Conservation (phyloP, 2,113 vertebrate genomes). For the Hippocampus mohnikei region DNA sequence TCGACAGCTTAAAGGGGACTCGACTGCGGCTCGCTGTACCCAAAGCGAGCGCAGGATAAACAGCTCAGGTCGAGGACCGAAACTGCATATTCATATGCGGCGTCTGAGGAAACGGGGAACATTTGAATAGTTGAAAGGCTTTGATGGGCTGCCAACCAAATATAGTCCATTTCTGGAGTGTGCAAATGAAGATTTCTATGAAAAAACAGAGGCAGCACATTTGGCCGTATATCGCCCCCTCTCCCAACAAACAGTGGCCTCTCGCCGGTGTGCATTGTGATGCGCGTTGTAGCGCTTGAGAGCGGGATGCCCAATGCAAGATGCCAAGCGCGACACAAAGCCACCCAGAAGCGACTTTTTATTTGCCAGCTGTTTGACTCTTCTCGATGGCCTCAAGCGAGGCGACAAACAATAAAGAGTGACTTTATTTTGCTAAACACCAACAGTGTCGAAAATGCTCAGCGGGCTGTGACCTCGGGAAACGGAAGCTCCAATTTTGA, state of each 20-base stretch:
- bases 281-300: slow-evolving; percentile 36
- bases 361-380: slow-evolving; percentile 55
- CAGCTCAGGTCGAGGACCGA: neutral
- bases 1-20: neutral
- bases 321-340: slow-evolving; percentile 58
- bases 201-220: neutral
- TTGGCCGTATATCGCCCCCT: neutral
- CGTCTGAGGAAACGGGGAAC: neutral
- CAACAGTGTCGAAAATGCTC: slow-evolving; percentile 32
- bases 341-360: slow-evolving; percentile 49
- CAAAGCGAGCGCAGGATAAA: neutral
- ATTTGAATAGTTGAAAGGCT: neutral
- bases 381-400: slow-evolving; percentile 25
- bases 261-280: slow-evolving; percentile 10
- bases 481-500: slow-evolving; percentile 6
- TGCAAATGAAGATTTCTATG: neutral
- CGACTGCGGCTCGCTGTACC: neutral
- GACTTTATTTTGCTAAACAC: slow-evolving; percentile 38
- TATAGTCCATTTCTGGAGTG: neutral
- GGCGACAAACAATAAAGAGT: slow-evolving; percentile 33
- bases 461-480: slow-evolving; percentile 10
- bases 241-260: neutral
- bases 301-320: slow-evolving; percentile 53
- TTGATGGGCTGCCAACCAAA: neutral
- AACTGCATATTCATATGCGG: neutral